These are phyloP conservation scores for Microctenopoma lineatum DNA, from an alignment of 2,797 vertebrate genomes.

Conservation along the genomic window DNA sequence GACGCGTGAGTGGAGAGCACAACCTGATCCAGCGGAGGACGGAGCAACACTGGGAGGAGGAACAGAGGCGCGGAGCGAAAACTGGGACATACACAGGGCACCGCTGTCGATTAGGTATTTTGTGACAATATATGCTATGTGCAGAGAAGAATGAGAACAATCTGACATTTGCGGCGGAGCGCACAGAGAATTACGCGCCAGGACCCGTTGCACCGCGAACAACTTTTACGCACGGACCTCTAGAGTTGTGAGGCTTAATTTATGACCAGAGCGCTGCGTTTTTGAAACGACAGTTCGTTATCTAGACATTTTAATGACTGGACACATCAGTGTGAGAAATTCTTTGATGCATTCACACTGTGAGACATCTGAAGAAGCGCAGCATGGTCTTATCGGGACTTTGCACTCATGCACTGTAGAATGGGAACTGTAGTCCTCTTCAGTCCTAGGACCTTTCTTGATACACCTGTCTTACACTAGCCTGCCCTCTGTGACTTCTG, in stretches of 20 bases:
- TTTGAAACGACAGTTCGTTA: neutral
- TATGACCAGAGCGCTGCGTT: constrained; percentile 9
- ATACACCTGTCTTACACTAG: constrained; percentile 46
- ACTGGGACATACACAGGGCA: constrained; percentile 1
- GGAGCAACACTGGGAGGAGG: constrained; percentile 5
- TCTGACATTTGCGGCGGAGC: constrained; percentile 30
- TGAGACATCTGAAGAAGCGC: constrained; percentile 12
- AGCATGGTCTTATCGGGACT: neutral
- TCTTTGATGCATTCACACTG: constrained; percentile 32
- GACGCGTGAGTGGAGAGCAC: constrained; percentile 54
- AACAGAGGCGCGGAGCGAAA: neutral
- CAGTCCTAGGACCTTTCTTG: constrained; percentile 16
- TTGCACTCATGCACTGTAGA: constrained; percentile 1
- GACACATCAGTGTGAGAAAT: constrained; percentile 20
- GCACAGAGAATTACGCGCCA: constrained; percentile 61
- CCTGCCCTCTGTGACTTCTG: constrained; percentile 41
- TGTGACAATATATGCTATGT: neutral
- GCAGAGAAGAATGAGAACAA: constrained; percentile 27
- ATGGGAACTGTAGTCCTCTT: neutral
- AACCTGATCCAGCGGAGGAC: constrained; percentile 35
- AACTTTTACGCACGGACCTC: constrained; percentile 70
- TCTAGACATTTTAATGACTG: neutral
- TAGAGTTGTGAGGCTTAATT: constrained; percentile 32
- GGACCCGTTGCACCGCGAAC: constrained; percentile 33
- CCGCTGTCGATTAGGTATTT: neutral